Conservation (phyloP, 2,797 vertebrate species). For the Lutjanus campechanus region DNA sequence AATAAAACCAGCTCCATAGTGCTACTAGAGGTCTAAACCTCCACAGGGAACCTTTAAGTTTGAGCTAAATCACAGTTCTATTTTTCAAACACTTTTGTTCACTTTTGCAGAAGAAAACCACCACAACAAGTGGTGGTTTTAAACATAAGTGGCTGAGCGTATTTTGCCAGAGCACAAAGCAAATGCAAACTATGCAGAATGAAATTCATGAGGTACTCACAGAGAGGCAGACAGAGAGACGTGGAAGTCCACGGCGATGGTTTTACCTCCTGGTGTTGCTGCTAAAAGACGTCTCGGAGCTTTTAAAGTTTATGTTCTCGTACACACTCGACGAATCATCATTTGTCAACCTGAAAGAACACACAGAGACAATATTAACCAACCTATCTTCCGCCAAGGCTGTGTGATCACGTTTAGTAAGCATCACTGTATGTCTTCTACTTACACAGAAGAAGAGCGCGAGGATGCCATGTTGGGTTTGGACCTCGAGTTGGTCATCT, state of each 20-base stretch:
- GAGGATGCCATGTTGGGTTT: conserved; percentile 83
- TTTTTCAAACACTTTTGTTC: conserved; percentile 4
- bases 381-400: not conserved
- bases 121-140: not conserved
- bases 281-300: conserved; percentile 86
- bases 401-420: not conserved
- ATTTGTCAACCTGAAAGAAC: conserved; percentile 80
- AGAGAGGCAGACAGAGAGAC: conserved; percentile 69
- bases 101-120: not conserved
- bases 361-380: conserved; percentile 16
- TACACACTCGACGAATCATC: conserved; percentile 91
- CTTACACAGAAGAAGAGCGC: conserved; percentile 85
- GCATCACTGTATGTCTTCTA: not conserved
- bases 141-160: not conserved
- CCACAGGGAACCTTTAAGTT: not conserved
- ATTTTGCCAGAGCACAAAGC: not conserved
- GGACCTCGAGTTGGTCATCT: conserved; percentile 85
- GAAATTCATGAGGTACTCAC: conserved; percentile 75
- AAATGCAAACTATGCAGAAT: not conserved
- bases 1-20: too few species aligned
- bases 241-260: conserved; percentile 42
- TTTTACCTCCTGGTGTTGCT: conserved; percentile 89
- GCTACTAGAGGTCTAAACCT: not conserved
- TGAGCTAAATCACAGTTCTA: not conserved
- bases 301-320: conserved; percentile 93